Percentiles rank a stretch among this genome's conserved stretches.
Evolutionary conservation across 2,888 invertebrate species (phyloP).

Genomic region (Pollenia angustigena): DNA sequence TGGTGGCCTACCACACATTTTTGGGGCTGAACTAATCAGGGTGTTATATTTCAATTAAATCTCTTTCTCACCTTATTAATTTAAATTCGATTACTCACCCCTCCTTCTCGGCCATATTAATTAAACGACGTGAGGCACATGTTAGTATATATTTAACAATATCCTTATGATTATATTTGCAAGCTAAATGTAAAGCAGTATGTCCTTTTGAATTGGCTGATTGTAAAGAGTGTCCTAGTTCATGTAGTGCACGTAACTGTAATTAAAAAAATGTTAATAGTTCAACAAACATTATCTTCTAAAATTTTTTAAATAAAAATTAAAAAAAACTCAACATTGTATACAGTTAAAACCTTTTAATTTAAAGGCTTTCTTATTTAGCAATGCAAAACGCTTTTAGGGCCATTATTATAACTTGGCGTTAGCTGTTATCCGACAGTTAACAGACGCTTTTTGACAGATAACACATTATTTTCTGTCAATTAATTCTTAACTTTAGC

Average conservation of each 20-base stretch:
- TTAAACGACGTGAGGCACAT: constrained; percentile 91
- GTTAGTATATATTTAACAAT: constrained; percentile 95
- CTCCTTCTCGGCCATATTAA: constrained; percentile 94
- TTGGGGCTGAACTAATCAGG: neutral
- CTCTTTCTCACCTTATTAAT: neutral
- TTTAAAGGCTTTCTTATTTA: constrained; percentile 10
- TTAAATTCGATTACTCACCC: constrained; percentile 85
- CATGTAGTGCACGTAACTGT: constrained; percentile 93
- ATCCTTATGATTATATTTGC: constrained; percentile 94
- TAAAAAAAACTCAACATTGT: constrained; percentile 14
- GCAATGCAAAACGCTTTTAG: neutral
- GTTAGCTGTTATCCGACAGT: too few species aligned
- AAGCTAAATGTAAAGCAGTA: constrained; percentile 95
- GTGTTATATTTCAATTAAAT: neutral
- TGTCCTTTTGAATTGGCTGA: constrained; percentile 93
- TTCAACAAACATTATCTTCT: neutral
- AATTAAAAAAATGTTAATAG: constrained; percentile 56
- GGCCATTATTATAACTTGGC: too few species aligned
- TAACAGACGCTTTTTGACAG: too few species aligned
- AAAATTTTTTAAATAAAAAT: neutral
- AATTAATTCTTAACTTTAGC: too few species aligned
- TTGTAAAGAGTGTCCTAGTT: constrained; percentile 92
- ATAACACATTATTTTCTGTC: too few species aligned
- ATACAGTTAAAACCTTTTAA: constrained; percentile 17
- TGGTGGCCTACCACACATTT: too few species aligned